phyloP scores from a whole-genome alignment of 2,113 vertebrate species.

The Ictidomys tridecemlineatus region DNA sequence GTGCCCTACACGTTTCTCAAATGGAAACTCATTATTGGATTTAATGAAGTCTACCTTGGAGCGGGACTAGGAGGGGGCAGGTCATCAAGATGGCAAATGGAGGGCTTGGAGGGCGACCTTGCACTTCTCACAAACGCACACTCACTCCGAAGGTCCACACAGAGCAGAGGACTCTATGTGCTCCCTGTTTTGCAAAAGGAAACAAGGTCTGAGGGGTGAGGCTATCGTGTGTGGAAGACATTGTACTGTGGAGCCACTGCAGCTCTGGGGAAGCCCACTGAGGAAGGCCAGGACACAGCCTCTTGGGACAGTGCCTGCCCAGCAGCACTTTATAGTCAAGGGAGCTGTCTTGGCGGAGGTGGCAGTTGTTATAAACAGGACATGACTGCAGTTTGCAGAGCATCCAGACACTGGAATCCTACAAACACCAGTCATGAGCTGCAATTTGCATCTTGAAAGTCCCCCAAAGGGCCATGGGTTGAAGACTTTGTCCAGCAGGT shows the following conservation, averaged over 20 bases:
- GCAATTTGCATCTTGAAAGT: not conserved
- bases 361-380: not conserved
- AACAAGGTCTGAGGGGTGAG: not conserved
- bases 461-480: too few relatives aligned
- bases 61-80: not conserved
- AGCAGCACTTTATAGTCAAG: not conserved
- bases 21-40: not conserved
- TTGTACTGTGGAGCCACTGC: accelerated
- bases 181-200: not conserved
- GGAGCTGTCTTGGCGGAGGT: not conserved
- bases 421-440: not conserved
- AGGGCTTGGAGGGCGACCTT: too few relatives aligned
- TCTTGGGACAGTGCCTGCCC: not conserved
- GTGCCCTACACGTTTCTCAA: not conserved
- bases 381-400: not conserved
- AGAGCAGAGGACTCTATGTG: not conserved
- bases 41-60: not conserved
- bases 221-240: accelerated
- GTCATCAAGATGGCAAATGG: not conserved
- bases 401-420: not conserved
- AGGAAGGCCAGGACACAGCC: not conserved
- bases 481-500: not conserved
- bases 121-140: not conserved
- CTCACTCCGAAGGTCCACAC: not conserved
- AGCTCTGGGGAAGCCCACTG: accelerated